phyloP scores from a whole-genome alignment of 2,113 vertebrate genomes.

The Pyrgilauda ruficollis region DNA sequence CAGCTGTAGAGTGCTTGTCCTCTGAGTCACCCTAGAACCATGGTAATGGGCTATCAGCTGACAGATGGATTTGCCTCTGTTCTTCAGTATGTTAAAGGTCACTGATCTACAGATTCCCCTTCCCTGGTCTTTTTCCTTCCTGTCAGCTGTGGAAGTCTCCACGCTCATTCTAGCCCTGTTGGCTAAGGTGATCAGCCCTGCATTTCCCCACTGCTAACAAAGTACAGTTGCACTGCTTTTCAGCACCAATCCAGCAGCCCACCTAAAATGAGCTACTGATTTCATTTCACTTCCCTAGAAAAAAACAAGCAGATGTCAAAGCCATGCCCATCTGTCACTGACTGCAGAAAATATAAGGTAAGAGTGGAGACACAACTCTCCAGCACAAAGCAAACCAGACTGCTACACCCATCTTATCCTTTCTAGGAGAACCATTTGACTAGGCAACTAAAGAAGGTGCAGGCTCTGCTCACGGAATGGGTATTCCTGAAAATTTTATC shows the following conservation, averaged over 20 bases:
- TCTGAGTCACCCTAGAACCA: neutral
- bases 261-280: neutral
- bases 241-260: neutral
- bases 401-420: neutral
- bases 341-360: neutral
- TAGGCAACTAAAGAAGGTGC: neutral
- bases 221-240: neutral
- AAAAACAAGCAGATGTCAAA: neutral
- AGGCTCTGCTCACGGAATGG: neutral
- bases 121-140: neutral
- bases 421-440: neutral
- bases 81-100: neutral
- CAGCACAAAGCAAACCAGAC: neutral
- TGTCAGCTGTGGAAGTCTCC: neutral
- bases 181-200: neutral
- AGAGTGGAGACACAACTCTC: neutral
- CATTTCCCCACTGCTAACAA: neutral
- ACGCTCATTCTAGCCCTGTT: neutral
- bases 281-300: neutral
- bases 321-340: neutral
- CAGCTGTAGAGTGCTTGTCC: neutral
- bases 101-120: neutral
- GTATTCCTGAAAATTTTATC: neutral
- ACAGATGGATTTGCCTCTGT: neutral
- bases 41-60: neutral